Base-by-base conservation (phyloP, 2,797 vertebrate species). In the Danio choprae region DNA sequence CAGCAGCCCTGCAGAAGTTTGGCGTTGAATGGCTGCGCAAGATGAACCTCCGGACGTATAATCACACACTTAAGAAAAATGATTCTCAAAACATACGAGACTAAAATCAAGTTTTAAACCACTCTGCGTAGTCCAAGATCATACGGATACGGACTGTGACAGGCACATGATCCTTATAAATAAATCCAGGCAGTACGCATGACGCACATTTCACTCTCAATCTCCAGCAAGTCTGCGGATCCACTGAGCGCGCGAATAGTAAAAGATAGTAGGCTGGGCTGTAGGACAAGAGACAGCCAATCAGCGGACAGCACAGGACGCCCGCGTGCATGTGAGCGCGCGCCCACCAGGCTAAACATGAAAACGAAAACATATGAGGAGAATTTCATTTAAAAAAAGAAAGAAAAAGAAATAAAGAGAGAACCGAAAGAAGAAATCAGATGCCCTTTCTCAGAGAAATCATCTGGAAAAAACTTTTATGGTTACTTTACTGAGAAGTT, bases 221-320 rank as follows among this genome's bases (percentile, higher is more conserved):
- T 10, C 40, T 9, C 38, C 13, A 20, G 6, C 59, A 69, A 79
- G 69, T 40, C 65, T 20, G 55, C 29, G 4, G 18, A 38, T 18
- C 15, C 50, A 64, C 22, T 18, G 73, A 36, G 67, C 68, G 80
- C 46, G 60, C 62, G 10, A 71, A 77, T 20, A 63, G 8, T 76
- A 80, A 76, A 40, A n/a, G 11, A 67, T 58, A 63, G 81, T 83
- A 69, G 74, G 73, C 16, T 51, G 60, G 10, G 48, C 68, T 59
- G 69, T 77, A 62, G 51, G 65, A 29, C 76, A 80, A 22, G n/a
- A 56, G 5, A 62, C 84, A 84, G 80, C 93, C 93, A 94, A 94
- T 93, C 91, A 89, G 36, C 83, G 85, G 0, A 11, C 29, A 81
- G 85, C 60, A 1, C 6, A 5, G 40, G 18, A 7, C 12, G 53